A percentile compares a stretch with the other conserved stretches of the same genome.
These are phyloP conservation scores for Brachypteracias leptosomus DNA, from an alignment of 2,113 vertebrate genomes.

Conservation along the genomic window DNA sequence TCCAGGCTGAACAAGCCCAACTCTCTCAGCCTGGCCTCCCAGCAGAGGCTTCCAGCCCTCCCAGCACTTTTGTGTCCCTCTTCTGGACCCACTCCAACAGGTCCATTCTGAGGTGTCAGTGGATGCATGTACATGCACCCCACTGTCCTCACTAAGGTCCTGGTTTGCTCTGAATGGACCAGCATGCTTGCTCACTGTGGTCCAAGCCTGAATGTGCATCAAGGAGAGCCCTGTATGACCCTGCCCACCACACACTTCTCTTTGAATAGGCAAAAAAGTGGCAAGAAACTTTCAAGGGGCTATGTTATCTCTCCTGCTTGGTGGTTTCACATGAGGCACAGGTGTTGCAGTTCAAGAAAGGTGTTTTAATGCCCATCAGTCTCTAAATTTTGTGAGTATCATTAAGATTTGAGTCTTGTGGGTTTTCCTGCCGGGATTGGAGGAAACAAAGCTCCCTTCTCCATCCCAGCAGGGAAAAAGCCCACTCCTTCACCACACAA, in stretches of 20 bases:
- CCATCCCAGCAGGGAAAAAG: background rate
- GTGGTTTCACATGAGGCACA: background rate
- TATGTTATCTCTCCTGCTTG: background rate
- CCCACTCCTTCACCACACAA: accelerated
- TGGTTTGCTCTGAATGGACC: background rate
- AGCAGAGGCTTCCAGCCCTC: background rate
- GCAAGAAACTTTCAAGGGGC: background rate
- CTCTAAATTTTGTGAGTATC: background rate
- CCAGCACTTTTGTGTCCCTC: background rate
- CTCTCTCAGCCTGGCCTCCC: background rate
- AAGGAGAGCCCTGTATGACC: background rate
- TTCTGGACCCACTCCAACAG: background rate
- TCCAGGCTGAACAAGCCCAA: background rate
- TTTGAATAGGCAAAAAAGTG: background rate
- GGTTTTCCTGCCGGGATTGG: background rate
- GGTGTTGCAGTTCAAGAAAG: background rate
- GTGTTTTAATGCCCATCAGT: background rate
- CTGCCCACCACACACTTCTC: accelerated
- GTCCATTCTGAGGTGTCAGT: background rate
- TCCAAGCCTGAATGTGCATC: background rate
- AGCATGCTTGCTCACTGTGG: background rate
- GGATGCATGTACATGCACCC: accelerated
- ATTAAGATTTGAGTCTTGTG: background rate
- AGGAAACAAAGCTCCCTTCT: accelerated
- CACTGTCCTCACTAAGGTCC: background rate